Evolutionary conservation across 92 coral and sea anemone species (phyloP), one percentile per base, ranked within the genome.

Genomic region (Palythoa grandiflora): DNA sequence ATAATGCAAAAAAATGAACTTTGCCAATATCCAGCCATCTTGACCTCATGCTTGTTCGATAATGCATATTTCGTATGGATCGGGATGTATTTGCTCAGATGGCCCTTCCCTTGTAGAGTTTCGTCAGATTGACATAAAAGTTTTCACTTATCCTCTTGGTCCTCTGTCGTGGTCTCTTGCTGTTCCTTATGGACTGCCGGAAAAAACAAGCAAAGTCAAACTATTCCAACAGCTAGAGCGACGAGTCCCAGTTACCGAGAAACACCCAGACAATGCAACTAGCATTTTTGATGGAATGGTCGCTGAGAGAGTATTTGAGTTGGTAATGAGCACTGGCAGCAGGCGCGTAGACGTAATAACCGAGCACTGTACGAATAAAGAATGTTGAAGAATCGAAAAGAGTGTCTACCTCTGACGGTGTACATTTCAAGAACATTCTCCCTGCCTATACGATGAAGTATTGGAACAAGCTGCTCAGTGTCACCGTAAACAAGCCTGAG

Each of bases 81-180:
- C 61, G 86, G 2, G 63, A 57, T 38, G 48, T 87, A 28, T 90
- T 92, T 80, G 95, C 93, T 68, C 83, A 93, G 75, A 92, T 92
- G 95, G 91, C 28, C 28, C 28, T 28, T 44, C 6, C 91, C 84
- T 89, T 74, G 87, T 91, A 16, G 84, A 93, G 48, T 93, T 93
- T 85, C 91, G 88, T 19, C 85, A 90, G 80, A 84, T 88, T 70
- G 90, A 93, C 83, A 79, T 79, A 86, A 87, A 78, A 65, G 92
- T 88, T 38, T 91, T 84, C 85, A 90, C 91, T 15, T 90, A 55
- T 80, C 92, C 93, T 9, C 93, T 93, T 39, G 91, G 93, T 37
- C 93, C 95, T 7, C 90, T 90, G 37, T 90, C 90, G 68, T 92
- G 89, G 95, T 80, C 90, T 15, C 81, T 93, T 35, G 91, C 93